Percentiles rank a stretch among this genome's conserved stretches.
Evolutionary conservation across 23 tunicate genomes (phyloP).

Genomic region (Styela plicata): DNA sequence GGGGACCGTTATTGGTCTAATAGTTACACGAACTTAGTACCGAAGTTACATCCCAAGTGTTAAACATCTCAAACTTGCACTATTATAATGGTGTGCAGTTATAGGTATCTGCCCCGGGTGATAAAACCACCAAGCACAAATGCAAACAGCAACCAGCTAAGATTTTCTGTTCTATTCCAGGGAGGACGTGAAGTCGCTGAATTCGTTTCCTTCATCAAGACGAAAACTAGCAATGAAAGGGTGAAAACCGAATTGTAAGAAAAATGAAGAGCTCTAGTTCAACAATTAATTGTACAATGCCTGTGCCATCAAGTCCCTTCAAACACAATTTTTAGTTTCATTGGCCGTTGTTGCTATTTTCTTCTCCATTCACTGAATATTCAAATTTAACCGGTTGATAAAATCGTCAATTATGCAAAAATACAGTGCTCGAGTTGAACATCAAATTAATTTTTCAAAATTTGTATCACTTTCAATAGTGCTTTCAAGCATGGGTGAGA

Average conservation of each 20-base stretch:
- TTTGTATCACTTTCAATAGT: too few relatives aligned
- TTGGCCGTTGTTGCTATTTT: not conserved
- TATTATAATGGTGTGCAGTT: too few relatives aligned
- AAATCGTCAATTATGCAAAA: not conserved
- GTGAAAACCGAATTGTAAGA: conserved; percentile 22
- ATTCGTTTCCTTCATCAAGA: conserved; percentile 66
- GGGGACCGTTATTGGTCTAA: too few relatives aligned
- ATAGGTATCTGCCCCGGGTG: too few relatives aligned
- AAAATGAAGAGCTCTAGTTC: not conserved
- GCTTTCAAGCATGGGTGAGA: too few relatives aligned
- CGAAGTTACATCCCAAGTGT: too few relatives aligned
- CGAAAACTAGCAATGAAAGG: conserved; percentile 48
- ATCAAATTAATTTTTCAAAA: too few relatives aligned
- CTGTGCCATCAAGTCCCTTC: not conserved
- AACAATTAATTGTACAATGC: not conserved
- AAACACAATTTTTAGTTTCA: not conserved
- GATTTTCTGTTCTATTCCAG: conserved; percentile 36
- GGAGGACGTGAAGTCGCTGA: conserved; percentile 95
- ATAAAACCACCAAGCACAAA: too few relatives aligned
- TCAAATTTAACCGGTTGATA: not conserved
- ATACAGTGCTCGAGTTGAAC: not conserved
- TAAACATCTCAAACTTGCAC: too few relatives aligned
- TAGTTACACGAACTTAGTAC: too few relatives aligned
- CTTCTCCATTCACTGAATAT: not conserved
- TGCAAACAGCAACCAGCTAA: not conserved